A percentile compares a stretch with the other conserved stretches of the same genome.
These are phyloP conservation scores for Neuroterus valhalla DNA, from an alignment of 1,140 invertebrate genomes.

Conservation along the genomic window DNA sequence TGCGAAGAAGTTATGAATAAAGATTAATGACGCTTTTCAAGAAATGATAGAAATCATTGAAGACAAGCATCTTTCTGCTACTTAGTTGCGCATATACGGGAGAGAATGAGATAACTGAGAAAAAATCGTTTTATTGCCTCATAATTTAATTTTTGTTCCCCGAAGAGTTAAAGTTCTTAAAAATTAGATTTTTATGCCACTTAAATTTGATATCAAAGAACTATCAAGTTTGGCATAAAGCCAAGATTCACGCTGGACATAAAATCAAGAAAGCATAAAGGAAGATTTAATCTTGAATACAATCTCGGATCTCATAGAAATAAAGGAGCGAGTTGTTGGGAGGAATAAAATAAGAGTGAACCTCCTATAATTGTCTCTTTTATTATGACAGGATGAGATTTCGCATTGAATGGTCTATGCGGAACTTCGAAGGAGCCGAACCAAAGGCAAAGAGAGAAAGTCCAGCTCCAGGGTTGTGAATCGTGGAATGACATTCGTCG, in stretches of 20 bases:
- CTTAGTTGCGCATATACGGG: not conserved
- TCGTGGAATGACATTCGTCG: constrained; percentile 4
- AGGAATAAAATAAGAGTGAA: constrained; percentile 24
- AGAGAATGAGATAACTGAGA: not conserved
- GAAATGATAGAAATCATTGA: too few species aligned
- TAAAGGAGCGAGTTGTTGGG: constrained; percentile 15
- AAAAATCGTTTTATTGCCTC: not conserved
- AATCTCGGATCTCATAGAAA: constrained; percentile 28
- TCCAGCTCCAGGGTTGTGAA: not conserved
- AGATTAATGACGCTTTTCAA: too few species aligned
- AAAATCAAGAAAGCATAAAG: constrained; percentile 27
- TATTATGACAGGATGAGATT: constrained; percentile 17
- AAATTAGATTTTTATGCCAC: constrained; percentile 23
- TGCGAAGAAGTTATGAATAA: not conserved
- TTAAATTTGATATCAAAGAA: constrained; percentile 27
- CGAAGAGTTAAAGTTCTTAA: constrained; percentile 20
- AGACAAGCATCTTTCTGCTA: constrained; percentile 6
- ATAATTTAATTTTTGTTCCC: constrained; percentile 19
- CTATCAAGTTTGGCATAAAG: constrained; percentile 2
- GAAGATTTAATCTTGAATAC: constrained; percentile 26
- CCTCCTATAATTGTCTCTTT: constrained; percentile 15
- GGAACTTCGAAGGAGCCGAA: constrained; percentile 2
- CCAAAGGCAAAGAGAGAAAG: not conserved
- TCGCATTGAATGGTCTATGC: constrained; percentile 13
- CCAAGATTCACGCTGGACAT: constrained; percentile 22